Base-by-base conservation (phyloP, 2,888 invertebrate genomes). In the Proisotoma minuta region DNA sequence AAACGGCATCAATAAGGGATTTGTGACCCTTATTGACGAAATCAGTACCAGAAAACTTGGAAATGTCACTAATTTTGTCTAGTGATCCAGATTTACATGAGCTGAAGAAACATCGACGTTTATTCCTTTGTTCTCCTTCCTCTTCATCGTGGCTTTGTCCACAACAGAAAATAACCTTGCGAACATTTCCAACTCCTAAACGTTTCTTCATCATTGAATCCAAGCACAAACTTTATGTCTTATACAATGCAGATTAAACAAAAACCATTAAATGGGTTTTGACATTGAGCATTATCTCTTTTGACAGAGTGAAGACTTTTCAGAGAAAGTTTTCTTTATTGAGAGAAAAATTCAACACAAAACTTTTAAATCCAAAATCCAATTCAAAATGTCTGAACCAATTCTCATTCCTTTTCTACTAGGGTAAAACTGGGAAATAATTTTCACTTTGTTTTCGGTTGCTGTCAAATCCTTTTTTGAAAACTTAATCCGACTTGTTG, bases 1-100 rank as follows among this genome's bases (percentile, higher is more conserved):
- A 90, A 3, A 89, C 84, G 10, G 66, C 71, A 61, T 66, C 65
- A 20, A 43, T 15, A 1, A 28, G 8, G 26, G 57, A 4, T 62
- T 68, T 68, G 2, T 22, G 43, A 22, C 27, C 5, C 49, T 48
- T 56, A 4, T 20, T 54, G 3, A 27, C 1, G 49, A 15, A 49
- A 39, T 62, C 63, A 5, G 40, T 34, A 34, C 20, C 57, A 8
- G 68, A 68, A 5, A 50, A 26, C 57, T 26, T 60, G n/a, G 67
- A 68, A 1, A 48, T 52, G 56, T 62, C 60, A 48, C 69, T 69
- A 23, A 66, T 64, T 28, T 51, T 48, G 27, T 66, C 66, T 53
- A 62, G 18, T 3, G 64, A 53, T 15, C 61, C 66, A 2, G 51
- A 22, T 26, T 58, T 60, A 47, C 49, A 56, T 29, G 57, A 63